Conservation (phyloP, 2,888 invertebrate species). For the Hydropsyche betteni region DNA sequence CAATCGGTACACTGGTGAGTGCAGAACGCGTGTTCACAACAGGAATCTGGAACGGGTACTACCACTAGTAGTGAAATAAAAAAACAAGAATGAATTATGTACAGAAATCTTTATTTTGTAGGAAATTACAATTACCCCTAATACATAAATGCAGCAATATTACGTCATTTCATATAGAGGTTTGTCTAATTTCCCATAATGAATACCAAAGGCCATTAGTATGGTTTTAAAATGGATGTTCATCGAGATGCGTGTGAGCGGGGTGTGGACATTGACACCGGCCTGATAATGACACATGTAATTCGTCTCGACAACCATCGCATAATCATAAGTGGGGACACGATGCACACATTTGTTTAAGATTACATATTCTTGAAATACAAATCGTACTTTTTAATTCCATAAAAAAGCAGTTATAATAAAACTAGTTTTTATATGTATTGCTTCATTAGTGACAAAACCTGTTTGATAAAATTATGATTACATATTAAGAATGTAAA, state of each 20-base stretch:
- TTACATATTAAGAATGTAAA: conserved; percentile 34
- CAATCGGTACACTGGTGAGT: too few species aligned
- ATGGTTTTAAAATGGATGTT: conserved; percentile 42
- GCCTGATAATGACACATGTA: conserved; percentile 8
- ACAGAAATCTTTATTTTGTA: conserved; percentile 66
- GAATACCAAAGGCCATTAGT: conserved; percentile 56
- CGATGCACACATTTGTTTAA: conserved; percentile 63
- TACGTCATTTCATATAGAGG: conserved; percentile 53
- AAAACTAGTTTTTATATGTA: conserved; percentile 51
- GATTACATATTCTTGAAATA: conserved; percentile 62
- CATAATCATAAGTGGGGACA: conserved; percentile 60
- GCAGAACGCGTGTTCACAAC: too few species aligned
- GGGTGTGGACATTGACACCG: conserved; percentile 23
- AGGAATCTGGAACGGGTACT: too few species aligned
- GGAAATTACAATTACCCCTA: conserved; percentile 62
- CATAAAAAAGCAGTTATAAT: conserved; percentile 56
- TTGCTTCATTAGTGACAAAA: conserved; percentile 51
- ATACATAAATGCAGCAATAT: conserved; percentile 58
- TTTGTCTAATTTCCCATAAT: conserved; percentile 57
- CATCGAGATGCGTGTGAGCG: conserved; percentile 50
- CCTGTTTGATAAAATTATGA: conserved; percentile 46
- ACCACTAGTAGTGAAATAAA: conserved; percentile 19
- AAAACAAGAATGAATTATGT: conserved; percentile 61
- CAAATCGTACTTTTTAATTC: conserved; percentile 56
- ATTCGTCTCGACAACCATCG: conserved; percentile 32